phyloP scores from a whole-genome alignment of 2,797 vertebrate genomes.

The Rhincodon typus region DNA sequence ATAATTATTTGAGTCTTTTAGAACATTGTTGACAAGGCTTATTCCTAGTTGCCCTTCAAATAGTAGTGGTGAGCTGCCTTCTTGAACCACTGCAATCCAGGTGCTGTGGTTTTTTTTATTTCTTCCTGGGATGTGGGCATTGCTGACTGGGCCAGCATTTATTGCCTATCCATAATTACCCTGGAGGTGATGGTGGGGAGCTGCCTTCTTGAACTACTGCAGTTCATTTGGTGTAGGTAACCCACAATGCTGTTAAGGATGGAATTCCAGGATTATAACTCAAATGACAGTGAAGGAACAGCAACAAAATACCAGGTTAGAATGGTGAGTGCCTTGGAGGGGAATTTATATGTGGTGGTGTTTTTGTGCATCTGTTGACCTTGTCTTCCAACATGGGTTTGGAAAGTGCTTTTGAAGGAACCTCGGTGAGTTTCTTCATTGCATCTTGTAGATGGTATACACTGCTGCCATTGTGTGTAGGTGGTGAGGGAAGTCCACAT shows the following conservation, averaged over 20 bases:
- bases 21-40: neutral
- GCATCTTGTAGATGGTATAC: neutral
- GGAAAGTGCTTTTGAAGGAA: neutral
- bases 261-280: neutral
- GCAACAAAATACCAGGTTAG: neutral
- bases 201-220: neutral
- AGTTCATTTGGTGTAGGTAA: no score
- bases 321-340: no score
- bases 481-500: neutral
- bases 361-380: neutral
- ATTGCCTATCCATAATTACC: neutral
- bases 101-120: no score
- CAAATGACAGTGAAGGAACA: neutral
- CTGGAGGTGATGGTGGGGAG: neutral
- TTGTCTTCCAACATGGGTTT: accelerated
- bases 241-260: no score
- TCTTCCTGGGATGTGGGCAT: no score
- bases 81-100: no score
- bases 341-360: neutral
- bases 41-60: no score
- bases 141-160: no score
- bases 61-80: no score
- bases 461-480: neutral
- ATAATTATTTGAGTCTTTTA: neutral
- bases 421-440: neutral